Percentiles rank a stretch among this genome's conserved stretches.
phyloP scores from a whole-genome alignment of 2,797 vertebrate genomes.

The Podargus strigoides region DNA sequence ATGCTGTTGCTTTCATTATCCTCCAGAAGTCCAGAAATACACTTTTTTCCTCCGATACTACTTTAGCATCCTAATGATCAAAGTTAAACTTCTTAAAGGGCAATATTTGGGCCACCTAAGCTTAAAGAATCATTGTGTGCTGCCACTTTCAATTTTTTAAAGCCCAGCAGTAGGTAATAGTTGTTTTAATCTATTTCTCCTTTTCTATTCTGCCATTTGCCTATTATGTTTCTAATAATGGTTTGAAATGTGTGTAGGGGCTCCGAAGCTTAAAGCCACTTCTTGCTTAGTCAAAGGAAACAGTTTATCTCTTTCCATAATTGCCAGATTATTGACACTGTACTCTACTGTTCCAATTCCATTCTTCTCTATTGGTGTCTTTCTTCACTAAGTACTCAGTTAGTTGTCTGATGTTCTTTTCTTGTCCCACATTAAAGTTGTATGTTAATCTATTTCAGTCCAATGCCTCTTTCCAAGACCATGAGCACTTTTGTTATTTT shows the following conservation, averaged over 20 bases:
- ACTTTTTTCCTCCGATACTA: neutral
- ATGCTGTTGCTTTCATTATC: neutral
- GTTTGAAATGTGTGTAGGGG: neutral
- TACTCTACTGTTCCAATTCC: neutral
- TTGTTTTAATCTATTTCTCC: neutral
- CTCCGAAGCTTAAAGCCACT: neutral
- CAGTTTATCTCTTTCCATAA: neutral
- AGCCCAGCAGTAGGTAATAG: neutral
- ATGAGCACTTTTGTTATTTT: neutral
- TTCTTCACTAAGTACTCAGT: neutral
- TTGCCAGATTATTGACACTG: neutral
- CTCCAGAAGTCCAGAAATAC: neutral
- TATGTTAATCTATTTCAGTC: neutral
- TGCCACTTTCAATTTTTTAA: neutral
- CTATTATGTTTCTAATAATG: neutral
- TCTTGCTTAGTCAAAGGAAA: neutral
- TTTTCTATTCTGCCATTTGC: neutral
- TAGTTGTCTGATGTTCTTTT: neutral
- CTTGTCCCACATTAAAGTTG: neutral
- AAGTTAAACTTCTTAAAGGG: neutral
- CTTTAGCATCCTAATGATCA: neutral
- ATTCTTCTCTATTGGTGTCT: neutral
- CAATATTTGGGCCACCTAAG: neutral
- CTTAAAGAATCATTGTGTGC: neutral
- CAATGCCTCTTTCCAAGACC: neutral